Evolutionary conservation across 2,888 invertebrate species (phyloP).

Genomic region (Pyrrhia umbra): DNA sequence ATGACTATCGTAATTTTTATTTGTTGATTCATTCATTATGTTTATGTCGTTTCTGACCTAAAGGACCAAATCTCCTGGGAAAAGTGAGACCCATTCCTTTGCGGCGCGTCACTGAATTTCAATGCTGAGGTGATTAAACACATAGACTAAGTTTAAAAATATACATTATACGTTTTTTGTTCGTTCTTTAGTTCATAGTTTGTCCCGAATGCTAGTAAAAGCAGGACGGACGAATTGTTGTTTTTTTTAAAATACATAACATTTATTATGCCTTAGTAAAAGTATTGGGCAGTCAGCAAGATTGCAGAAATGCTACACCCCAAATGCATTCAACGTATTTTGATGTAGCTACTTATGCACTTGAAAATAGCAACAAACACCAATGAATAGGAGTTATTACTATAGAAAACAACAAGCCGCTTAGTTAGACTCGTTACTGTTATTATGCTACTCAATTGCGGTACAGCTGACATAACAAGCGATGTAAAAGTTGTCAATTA

Average conservation of each 20-base stretch:
- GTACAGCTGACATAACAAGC: neutral
- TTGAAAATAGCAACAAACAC: neutral
- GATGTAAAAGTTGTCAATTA: conserved; percentile 12
- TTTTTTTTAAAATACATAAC: too few species aligned
- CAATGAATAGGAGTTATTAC: neutral
- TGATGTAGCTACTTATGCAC: too few species aligned
- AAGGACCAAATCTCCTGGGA: neutral
- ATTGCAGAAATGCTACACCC: neutral
- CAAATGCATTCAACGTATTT: neutral
- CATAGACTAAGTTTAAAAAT: too few species aligned
- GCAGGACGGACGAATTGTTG: too few species aligned
- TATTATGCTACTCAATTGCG: conserved; percentile 1
- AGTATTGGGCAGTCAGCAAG: neutral
- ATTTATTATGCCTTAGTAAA: too few species aligned
- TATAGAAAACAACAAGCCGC: neutral
- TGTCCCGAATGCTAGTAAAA: too few species aligned
- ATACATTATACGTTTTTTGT: too few species aligned
- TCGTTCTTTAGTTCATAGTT: too few species aligned
- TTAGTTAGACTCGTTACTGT: neutral
- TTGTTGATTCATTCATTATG: neutral
- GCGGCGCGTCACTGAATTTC: too few species aligned
- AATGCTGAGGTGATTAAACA: too few species aligned
- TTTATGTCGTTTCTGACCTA: neutral
- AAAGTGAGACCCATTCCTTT: neutral
- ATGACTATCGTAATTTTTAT: conserved; percentile 13